A percentile compares a stretch with the other conserved stretches of the same genome.
phyloP scores from a whole-genome alignment of 2,797 vertebrate genomes.

The Petrocephalus schoutedeni region DNA sequence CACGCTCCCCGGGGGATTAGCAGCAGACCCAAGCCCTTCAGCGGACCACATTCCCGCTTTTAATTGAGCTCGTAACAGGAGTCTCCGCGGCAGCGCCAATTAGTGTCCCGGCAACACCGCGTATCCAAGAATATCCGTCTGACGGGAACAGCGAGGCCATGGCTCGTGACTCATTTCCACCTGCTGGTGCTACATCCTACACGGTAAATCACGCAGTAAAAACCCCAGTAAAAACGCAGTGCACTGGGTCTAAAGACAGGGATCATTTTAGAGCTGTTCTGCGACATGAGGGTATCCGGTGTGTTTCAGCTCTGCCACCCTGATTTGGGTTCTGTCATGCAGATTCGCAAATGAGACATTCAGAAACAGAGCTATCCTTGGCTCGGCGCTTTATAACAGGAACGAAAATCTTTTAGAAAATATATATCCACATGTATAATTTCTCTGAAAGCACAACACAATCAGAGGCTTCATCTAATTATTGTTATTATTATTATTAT shows the following conservation, averaged over 20 bases:
- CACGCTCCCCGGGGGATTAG: conserved; percentile 62
- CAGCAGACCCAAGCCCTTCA: conserved; percentile 29
- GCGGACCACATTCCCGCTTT: conserved; percentile 31
- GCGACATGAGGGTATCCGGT: not conserved
- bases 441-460: not conserved
- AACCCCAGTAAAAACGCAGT: not conserved
- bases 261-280: not conserved
- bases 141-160: conserved; percentile 14
- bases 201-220: not conserved
- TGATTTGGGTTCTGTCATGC: not conserved
- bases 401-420: not conserved
- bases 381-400: not conserved
- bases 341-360: not conserved
- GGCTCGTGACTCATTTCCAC: conserved; percentile 1
- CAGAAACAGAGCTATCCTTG: not conserved
- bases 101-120: conserved; percentile 19
- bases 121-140: conserved; percentile 23
- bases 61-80: conserved; percentile 40
- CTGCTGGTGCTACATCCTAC: not conserved
- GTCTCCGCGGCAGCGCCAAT: conserved; percentile 13
- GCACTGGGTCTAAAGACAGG: not conserved
- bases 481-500: not conserved
- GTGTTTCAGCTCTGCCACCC: not conserved
- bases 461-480: not conserved
- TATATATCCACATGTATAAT: not conserved